A percentile compares a stretch with the other conserved stretches of the same genome.
Evolutionary conservation across 2,888 invertebrate genomes (phyloP).

Genomic region (Ophonus ardosiacus): DNA sequence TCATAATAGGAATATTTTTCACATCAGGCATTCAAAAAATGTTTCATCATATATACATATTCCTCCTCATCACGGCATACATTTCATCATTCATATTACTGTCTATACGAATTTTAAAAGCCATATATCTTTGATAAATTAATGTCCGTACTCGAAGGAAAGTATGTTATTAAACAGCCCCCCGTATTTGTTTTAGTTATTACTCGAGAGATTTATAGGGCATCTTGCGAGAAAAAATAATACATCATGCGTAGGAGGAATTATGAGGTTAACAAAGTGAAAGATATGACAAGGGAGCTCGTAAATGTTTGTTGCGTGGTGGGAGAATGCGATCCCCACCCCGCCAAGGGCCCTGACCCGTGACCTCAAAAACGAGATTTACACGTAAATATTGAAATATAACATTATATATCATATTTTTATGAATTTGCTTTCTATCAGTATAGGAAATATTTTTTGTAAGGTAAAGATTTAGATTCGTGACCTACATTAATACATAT

Average conservation of each 20-base stretch:
- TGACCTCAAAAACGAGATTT: slow-evolving; percentile 27
- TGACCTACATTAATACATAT: background rate
- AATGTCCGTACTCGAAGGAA: background rate
- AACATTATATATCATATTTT: background rate
- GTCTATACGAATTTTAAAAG: background rate
- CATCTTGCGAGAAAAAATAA: slow-evolving; percentile 34
- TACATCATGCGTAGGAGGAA: slow-evolving; percentile 33
- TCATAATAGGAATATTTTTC: background rate
- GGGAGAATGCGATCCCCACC: background rate
- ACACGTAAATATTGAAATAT: slow-evolving; percentile 16
- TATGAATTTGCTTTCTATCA: background rate
- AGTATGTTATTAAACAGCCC: background rate
- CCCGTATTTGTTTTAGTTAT: slow-evolving; percentile 23
- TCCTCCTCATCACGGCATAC: background rate
- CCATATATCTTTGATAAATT: background rate
- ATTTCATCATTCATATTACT: background rate
- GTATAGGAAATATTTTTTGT: background rate
- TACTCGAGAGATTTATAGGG: background rate
- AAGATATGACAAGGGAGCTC: slow-evolving; percentile 34
- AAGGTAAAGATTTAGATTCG: background rate
- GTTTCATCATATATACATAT: background rate
- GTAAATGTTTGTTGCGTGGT: slow-evolving; percentile 36
- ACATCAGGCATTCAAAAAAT: background rate
- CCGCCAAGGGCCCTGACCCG: slow-evolving; percentile 6
- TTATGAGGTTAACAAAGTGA: slow-evolving; percentile 43